These are phyloP conservation scores for Deroptyus accipitrinus DNA, from an alignment of 2,113 vertebrate genomes.

Conservation along the genomic window DNA sequence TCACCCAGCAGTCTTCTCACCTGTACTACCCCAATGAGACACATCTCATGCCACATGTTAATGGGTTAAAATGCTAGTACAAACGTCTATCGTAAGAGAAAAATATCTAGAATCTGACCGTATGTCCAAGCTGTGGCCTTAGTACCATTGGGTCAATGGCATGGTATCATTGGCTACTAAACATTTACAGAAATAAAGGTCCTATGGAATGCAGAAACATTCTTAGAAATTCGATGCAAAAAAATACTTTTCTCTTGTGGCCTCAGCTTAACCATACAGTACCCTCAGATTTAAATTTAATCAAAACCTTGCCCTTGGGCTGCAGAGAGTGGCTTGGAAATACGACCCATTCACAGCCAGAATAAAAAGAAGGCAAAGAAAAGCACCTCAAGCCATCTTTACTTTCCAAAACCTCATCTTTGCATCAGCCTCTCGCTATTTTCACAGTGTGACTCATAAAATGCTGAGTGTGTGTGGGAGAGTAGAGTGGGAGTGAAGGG, in stretches of 20 bases:
- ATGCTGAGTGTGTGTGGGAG: slow-evolving; percentile 36
- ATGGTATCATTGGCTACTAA: not conserved
- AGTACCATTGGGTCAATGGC: not conserved
- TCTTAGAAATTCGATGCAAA: not conserved
- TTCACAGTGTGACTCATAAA: slow-evolving; percentile 49
- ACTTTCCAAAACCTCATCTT: slow-evolving; percentile 1
- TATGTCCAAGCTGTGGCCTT: not conserved
- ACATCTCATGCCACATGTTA: not conserved
- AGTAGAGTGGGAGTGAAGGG: slow-evolving; percentile 11
- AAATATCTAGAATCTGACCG: not conserved
- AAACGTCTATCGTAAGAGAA: not conserved
- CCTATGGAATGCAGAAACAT: not conserved
- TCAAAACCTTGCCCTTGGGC: not conserved
- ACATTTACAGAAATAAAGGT: not conserved
- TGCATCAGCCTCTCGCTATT: slow-evolving; percentile 1
- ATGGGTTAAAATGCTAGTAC: not conserved
- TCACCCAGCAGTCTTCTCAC: not conserved
- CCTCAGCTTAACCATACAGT: not conserved
- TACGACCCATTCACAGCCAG: not conserved
- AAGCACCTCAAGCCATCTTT: not conserved
- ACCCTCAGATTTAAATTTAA: not conserved
- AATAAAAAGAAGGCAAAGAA: not conserved
- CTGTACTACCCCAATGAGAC: not conserved
- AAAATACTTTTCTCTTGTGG: not conserved
- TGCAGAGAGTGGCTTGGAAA: not conserved